A percentile compares a stretch with the other conserved stretches of the same genome.
phyloP scores from a whole-genome alignment of 37 sponge, comb jelly and placozoan species.

The Chondrosia reniformis region DNA sequence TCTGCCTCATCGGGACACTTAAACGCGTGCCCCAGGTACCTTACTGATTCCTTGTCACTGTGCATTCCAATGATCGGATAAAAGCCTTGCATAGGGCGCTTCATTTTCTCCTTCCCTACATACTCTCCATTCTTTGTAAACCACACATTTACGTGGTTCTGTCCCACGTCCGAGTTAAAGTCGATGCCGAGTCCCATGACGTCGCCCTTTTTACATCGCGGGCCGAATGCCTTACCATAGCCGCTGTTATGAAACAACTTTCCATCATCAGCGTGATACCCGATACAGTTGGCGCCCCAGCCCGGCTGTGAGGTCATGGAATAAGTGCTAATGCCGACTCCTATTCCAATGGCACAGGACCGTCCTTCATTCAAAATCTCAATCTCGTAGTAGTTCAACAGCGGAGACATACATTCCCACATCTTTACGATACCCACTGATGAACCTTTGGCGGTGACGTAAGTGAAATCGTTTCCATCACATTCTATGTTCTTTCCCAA shows the following conservation, averaged over 20 bases:
- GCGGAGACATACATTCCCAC: conserved; percentile 61
- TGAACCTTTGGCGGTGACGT: neutral
- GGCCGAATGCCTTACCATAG: conserved; percentile 60
- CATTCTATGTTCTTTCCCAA: conserved; percentile 5
- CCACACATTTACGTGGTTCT: conserved; percentile 59
- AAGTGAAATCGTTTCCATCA: neutral
- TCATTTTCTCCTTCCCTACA: conserved; percentile 56
- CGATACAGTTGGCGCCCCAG: conserved; percentile 66
- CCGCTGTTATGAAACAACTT: conserved; percentile 59
- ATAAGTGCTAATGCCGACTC: conserved; percentile 45
- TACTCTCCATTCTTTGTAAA: conserved; percentile 82
- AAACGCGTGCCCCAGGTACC: conserved; percentile 65
- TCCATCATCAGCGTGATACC: conserved; percentile 83
- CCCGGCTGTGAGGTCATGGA: conserved; percentile 67
- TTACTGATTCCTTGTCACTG: conserved; percentile 65
- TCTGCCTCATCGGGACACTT: conserved; percentile 19
- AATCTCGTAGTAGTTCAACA: conserved; percentile 74
- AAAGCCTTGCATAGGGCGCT: conserved; percentile 59
- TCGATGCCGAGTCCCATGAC: conserved; percentile 74
- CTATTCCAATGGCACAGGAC: conserved; percentile 58
- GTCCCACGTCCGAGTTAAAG: conserved; percentile 41
- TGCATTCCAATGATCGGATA: conserved; percentile 80
- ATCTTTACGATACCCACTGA: conserved; percentile 72
- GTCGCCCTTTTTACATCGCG: conserved; percentile 65
- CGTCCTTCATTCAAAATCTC: conserved; percentile 56